Conservation (phyloP, 1,140 invertebrate genomes). For the Capitella teleta region DNA sequence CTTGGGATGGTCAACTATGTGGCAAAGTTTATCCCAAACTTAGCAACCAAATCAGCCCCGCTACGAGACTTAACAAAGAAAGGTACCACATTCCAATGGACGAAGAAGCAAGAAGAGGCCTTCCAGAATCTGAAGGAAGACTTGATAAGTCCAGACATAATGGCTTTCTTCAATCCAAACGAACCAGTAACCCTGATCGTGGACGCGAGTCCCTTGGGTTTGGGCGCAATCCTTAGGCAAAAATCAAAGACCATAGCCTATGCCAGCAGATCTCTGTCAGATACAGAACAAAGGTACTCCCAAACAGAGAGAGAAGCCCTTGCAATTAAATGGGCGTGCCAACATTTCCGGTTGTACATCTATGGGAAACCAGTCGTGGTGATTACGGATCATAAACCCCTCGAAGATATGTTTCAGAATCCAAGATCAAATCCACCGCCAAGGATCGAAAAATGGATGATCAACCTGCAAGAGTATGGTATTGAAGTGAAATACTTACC, state of each 20-base stretch:
- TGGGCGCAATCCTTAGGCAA: conserved; percentile 3
- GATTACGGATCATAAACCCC: conserved; percentile 2
- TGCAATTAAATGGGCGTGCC: neutral
- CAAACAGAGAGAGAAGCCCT: conserved; percentile 6
- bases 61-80: neutral
- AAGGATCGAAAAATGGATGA: conserved; percentile 2
- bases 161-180: neutral
- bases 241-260: neutral
- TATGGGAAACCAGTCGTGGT: neutral
- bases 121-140: conserved; percentile 9
- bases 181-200: neutral
- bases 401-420: conserved; percentile 4
- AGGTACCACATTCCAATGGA: neutral
- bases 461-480: conserved; percentile 3
- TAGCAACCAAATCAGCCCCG: neutral
- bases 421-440: neutral
- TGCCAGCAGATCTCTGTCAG: neutral
- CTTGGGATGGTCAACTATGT: conserved; percentile 10
- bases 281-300: neutral
- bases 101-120: neutral
- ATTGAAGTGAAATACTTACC: conserved; percentile 2
- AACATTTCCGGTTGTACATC: conserved; percentile 1
- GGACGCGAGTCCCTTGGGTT: conserved; percentile 1
- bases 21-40: conserved; percentile 2
- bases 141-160: conserved; percentile 2